Evolutionary conservation across 2,113 vertebrate genomes (phyloP).

Genomic region (Merops nubicus): DNA sequence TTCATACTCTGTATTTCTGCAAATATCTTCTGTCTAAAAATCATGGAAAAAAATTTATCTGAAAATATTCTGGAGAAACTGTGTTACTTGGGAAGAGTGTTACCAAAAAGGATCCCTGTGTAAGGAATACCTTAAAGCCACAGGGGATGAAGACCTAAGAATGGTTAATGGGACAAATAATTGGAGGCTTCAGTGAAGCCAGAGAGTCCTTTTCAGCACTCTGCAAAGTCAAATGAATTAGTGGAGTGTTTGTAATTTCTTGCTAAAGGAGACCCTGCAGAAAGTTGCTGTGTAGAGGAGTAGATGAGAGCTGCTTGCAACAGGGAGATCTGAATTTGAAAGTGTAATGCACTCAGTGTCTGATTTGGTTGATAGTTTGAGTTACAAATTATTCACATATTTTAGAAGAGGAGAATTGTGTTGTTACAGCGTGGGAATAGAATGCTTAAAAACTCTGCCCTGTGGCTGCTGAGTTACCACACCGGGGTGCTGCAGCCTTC

Average conservation of each 20-base stretch:
- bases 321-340: neutral
- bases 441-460: neutral
- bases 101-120: neutral
- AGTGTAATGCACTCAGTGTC: neutral
- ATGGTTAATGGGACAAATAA: neutral
- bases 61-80: neutral
- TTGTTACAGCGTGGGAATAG: neutral
- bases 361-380: neutral
- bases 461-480: conserved; percentile 9
- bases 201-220: neutral
- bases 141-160: neutral
- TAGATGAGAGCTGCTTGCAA: neutral
- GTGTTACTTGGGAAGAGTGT: neutral
- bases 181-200: neutral
- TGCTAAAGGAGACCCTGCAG: neutral
- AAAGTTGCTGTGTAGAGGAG: neutral
- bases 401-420: neutral
- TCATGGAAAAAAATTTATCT: neutral
- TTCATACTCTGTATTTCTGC: neutral
- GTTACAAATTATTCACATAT: neutral
- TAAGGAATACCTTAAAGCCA: neutral
- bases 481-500: conserved; percentile 63
- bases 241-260: neutral
- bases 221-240: neutral
- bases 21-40: neutral